These are phyloP conservation scores for Dynastes hyllus DNA, from an alignment of 2,888 invertebrate genomes.

Conservation along the genomic window DNA sequence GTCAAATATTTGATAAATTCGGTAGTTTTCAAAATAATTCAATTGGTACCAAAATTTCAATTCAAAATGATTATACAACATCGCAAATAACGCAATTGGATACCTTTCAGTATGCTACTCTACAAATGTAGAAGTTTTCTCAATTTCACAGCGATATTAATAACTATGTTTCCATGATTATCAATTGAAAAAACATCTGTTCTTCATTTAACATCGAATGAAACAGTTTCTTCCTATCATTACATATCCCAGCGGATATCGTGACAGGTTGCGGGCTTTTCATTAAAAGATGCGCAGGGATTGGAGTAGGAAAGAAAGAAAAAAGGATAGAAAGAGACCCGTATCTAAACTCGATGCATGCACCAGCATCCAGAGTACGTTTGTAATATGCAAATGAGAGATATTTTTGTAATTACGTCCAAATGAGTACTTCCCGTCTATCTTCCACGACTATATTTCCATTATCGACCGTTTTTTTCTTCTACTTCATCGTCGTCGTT, in stretches of 20 bases:
- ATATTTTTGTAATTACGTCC: constrained; percentile 40
- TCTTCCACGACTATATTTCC: constrained; percentile 15
- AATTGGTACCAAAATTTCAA: too few relatives aligned
- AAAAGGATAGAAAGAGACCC: not conserved
- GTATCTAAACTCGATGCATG: constrained; percentile 24
- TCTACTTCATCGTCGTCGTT: not conserved
- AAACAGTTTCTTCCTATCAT: constrained; percentile 22
- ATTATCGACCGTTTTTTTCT: constrained; percentile 8
- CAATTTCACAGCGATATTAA: not conserved
- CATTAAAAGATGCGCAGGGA: constrained; percentile 5
- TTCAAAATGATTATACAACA: too few relatives aligned
- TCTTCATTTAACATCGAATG: constrained; percentile 10
- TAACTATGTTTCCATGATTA: not conserved
- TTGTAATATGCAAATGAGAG: constrained; percentile 33
- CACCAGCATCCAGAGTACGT: constrained; percentile 17
- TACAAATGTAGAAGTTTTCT: too few relatives aligned
- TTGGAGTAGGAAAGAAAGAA: not conserved
- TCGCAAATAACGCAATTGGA: too few relatives aligned
- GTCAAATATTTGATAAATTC: too few relatives aligned
- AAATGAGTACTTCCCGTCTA: constrained; percentile 34
- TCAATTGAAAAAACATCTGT: constrained; percentile 11
- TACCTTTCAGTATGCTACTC: too few relatives aligned
- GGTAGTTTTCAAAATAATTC: too few relatives aligned
- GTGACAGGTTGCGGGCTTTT: constrained; percentile 27
- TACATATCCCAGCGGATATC: constrained; percentile 31